Evolutionary conservation across 2,797 vertebrate genomes (phyloP), one percentile per base, ranked within the genome.

Genomic region (Amblyraja radiata): DNA sequence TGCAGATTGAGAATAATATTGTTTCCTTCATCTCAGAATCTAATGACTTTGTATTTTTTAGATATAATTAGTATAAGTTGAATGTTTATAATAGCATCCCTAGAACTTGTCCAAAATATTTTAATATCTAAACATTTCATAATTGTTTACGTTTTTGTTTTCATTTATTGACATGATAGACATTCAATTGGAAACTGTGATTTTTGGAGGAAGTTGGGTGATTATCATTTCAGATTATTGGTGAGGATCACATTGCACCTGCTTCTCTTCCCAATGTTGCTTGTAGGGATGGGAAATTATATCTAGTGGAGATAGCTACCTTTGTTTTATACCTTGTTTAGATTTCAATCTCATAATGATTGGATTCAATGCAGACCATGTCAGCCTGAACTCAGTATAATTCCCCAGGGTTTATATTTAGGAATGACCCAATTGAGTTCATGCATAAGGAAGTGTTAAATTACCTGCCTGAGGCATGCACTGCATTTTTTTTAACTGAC

Each of bases 401-500:
- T 74, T 92, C 73, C 68, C 71, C 90, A 92, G 14, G 68, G 39
- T 76, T 54, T 71, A 92, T 76, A 76, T 18, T 76, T 54, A 76
- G 36, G 88, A 39, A 25, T 92, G 90, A 76, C 71, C 71, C 71
- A 76, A 92, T 76, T 92, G 39, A 58, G 71, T 76, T 76, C 39
- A 92, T 92, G 71, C 39, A 76, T n/a, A 1, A 36, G 71, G 25
- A 76, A 92, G 90, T 92, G 46, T 92, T 92, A 92, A 76, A 76
- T 92, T 76, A 92, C 90, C 71, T 76, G 90, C 71, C 39, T 9
- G 39, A 91, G 90, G 90, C 68, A 73, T 74, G 68, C 23, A 73
- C 90, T 74, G 90, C 76, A 58, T 76, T 74, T 76, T 92, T 84
- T 83, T 74, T 92, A 92, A 91, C 68, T 76, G 39, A 14, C 36